Evolutionary conservation across 2,888 invertebrate species (phyloP).

Genomic region (Morpho achilles): DNA sequence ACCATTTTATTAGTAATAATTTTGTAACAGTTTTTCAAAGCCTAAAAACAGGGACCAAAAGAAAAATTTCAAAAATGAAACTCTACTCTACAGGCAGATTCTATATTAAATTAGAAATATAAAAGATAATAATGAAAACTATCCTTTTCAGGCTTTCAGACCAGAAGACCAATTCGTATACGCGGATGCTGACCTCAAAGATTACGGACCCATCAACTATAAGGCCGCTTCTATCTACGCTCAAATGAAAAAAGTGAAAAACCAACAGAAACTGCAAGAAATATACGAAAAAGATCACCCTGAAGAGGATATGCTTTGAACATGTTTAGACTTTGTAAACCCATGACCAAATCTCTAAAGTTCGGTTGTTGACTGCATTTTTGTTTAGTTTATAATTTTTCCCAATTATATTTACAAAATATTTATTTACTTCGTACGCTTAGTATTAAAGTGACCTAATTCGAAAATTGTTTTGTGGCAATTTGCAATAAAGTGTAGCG

Average conservation of each 20-base stretch:
- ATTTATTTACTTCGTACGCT: no score
- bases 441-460: no score
- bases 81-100: no score
- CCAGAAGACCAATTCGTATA: conserved; percentile 91
- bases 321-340: background rate
- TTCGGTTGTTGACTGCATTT: background rate
- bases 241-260: conserved; percentile 83
- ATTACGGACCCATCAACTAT: conserved; percentile 95
- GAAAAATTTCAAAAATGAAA: no score
- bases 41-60: no score
- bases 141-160: conserved; percentile 84
- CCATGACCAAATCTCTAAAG: background rate
- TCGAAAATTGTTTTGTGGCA: no score
- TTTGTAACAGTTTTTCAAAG: no score
- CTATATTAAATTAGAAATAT: no score
- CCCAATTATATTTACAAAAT: no score
- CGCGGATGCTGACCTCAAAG: conserved; percentile 93
- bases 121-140: background rate
- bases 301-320: conserved; percentile 54
- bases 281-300: conserved; percentile 60
- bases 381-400: no score
- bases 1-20: no score
- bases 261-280: conserved; percentile 71
- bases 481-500: no score
- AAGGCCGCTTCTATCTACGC: conserved; percentile 92